Conservation (phyloP, 2,888 invertebrate species). For the Nephrotoma appendiculata region DNA sequence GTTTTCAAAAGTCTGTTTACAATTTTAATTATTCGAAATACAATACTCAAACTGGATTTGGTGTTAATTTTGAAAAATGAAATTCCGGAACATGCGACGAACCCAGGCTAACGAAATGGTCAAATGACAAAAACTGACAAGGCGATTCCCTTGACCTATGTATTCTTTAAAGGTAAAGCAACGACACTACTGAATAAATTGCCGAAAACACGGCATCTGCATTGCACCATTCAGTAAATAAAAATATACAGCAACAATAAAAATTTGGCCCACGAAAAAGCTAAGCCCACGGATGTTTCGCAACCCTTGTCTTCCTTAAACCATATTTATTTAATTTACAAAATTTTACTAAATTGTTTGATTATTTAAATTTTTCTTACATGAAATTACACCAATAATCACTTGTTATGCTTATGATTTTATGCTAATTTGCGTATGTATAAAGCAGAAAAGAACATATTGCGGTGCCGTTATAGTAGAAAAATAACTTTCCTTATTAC, state of each 20-base stretch:
- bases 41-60: too few species aligned
- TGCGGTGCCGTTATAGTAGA: neutral
- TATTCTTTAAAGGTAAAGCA: too few species aligned
- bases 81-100: too few species aligned
- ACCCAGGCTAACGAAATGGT: too few species aligned
- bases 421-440: neutral
- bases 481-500: neutral
- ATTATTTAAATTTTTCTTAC: neutral
- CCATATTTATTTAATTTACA: neutral
- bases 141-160: too few species aligned
- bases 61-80: too few species aligned
- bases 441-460: neutral
- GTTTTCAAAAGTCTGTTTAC: too few species aligned
- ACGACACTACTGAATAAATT: too few species aligned
- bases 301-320: neutral
- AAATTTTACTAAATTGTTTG: neutral
- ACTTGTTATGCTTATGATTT: neutral
- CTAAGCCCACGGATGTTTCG: neutral
- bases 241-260: neutral
- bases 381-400: neutral
- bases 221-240: neutral
- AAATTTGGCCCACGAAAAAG: neutral
- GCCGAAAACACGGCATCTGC: neutral
- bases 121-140: too few species aligned
- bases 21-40: too few species aligned